Base-by-base conservation (phyloP, 1,140 invertebrate species). In the Odontomachus brunneus region DNA sequence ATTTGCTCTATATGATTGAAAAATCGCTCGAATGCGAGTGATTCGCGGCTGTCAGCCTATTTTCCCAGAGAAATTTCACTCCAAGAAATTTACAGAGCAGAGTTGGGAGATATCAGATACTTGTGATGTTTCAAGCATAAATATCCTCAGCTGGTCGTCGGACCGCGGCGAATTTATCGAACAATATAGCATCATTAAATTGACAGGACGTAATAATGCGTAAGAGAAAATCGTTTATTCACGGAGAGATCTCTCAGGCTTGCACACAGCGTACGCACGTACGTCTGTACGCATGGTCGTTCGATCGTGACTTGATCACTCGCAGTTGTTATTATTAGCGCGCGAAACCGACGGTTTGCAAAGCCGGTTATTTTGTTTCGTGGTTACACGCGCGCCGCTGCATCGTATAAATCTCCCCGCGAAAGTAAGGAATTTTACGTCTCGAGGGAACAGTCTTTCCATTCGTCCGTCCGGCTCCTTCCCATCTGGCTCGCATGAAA, bases 371-470 rank as follows among this genome's bases (percentile, higher is more conserved):
- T 17, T 69, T 57, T 80, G 33, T 69, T 80, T 57, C 17, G 44
- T 55, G 55, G 65, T 69, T 49, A 55, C 63, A 78, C 33, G 33
- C 65, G 62, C 49, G 17, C 48, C 29, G 19, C 22, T 67, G 49
- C 63, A 29, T 29, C 33, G 33, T 69, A 80, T 80, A 80, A 69
- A 69, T 80, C 65, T 69, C 33, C 22, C 44, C 51, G 65, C 75
- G 5, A 80, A 69, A 80, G 51, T 53, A 76, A 65, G 19, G 38
- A 80, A 80, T 80, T 80, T 80, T 69, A 69, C 63, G 51, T 80
- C 75, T 80, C 75, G 17, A n/a, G 51, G 51, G 33, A 78, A 44
- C 33, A 38, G 65, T 69, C 75, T 69, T 22, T 59, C 33, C 38
- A 33, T 51, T 75, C 65, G 24, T 17, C 24, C 19, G 65, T 69